A percentile compares a stretch with the other conserved stretches of the same genome.
Conservation (phyloP, 1,140 invertebrate species). For the Helicoverpa armigera region DNA sequence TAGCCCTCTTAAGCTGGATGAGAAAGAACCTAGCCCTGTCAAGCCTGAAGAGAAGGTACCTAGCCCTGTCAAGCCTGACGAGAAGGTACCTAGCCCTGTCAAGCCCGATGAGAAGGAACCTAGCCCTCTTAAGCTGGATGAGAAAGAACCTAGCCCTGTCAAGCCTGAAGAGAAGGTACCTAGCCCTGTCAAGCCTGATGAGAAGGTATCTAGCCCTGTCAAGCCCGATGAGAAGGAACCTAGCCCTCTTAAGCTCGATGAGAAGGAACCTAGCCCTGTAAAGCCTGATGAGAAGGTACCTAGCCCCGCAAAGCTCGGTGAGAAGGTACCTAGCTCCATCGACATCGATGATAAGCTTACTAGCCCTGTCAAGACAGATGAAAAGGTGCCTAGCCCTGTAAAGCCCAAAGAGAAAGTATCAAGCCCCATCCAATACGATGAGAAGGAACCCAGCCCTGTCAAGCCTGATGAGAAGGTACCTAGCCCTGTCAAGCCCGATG, state of each 20-base stretch:
- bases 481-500: background rate
- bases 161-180: background rate
- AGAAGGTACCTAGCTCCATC: slow-evolving; percentile 37
- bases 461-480: background rate
- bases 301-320: background rate
- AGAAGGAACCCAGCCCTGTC: background rate
- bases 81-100: background rate
- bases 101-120: background rate
- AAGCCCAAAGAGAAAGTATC: background rate
- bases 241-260: background rate
- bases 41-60: background rate
- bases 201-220: background rate
- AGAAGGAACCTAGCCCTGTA: background rate
- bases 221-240: background rate
- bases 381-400: background rate
- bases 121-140: background rate
- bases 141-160: background rate
- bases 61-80: background rate
- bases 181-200: background rate
- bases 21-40: background rate
- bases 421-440: background rate
- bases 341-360: slow-evolving; percentile 37
- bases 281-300: slow-evolving; percentile 10
- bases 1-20: background rate
- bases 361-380: background rate